Conservation (phyloP, 2,113 vertebrate genomes). For the Cromileptes altivelis region DNA sequence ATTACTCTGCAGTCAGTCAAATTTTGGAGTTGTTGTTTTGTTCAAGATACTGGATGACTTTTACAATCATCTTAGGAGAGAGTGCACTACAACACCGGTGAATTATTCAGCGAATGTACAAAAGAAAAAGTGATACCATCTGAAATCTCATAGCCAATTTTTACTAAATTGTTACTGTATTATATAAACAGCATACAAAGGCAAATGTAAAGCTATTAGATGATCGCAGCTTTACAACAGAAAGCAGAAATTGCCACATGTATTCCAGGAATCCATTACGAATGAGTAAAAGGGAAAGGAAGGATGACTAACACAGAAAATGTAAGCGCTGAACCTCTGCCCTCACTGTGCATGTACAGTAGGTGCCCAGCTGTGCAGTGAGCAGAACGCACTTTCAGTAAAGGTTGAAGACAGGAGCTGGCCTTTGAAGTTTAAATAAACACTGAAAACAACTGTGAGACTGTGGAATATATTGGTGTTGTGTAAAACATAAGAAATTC, state of each 20-base stretch:
- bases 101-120: conserved; percentile 7
- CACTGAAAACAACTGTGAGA: background rate
- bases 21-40: background rate
- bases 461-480: background rate
- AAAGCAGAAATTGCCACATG: background rate
- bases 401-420: background rate
- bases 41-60: background rate
- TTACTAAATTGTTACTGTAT: background rate
- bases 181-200: background rate
- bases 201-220: background rate
- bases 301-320: background rate
- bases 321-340: background rate
- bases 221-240: background rate
- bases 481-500: too few species aligned
- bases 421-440: background rate
- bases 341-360: background rate
- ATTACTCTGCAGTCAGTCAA: background rate
- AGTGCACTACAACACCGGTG: background rate
- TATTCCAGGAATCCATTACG: background rate
- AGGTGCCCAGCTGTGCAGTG: background rate
- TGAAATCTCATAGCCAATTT: conserved; percentile 3
- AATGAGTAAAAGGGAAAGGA: background rate
- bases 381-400: background rate
- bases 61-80: background rate
- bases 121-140: conserved; percentile 25